phyloP scores from a whole-genome alignment of 2,113 vertebrate species.

The Blennius ocellaris region DNA sequence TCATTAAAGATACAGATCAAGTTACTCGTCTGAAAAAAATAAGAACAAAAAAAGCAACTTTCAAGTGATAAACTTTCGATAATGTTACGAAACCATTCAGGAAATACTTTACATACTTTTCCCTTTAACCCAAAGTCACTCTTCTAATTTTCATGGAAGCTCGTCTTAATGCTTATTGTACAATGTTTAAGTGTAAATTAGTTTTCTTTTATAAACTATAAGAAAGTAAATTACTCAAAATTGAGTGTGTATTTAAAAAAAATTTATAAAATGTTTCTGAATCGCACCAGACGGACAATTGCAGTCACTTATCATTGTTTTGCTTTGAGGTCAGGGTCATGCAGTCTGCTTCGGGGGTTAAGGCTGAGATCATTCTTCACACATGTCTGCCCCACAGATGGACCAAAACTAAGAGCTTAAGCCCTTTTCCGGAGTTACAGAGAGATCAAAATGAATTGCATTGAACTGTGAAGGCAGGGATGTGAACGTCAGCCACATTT shows the following conservation, averaged over 20 bases:
- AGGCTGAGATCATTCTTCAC: slow-evolving; percentile 25
- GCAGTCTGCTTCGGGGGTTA: slow-evolving; percentile 11
- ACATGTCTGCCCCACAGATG: slow-evolving; percentile 33
- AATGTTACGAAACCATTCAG: not conserved
- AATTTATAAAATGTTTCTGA: too few species aligned
- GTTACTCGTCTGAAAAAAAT: too few species aligned
- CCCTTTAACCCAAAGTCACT: not conserved
- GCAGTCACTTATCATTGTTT: slow-evolving; percentile 15
- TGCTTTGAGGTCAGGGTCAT: slow-evolving; percentile 35
- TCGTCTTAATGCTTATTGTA: not conserved
- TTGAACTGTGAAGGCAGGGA: not conserved
- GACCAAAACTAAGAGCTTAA: slow-evolving; percentile 18
- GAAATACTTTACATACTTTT: not conserved
- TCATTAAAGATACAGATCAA: too few species aligned
- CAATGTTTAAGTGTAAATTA: not conserved
- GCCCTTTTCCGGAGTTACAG: slow-evolving; percentile 9
- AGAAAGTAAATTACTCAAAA: too few species aligned
- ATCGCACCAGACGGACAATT: slow-evolving; percentile 10
- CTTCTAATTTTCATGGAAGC: not conserved
- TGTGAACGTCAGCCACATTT: slow-evolving; percentile 8
- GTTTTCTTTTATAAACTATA: too few species aligned
- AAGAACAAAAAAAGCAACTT: too few species aligned
- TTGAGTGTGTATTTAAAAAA: too few species aligned
- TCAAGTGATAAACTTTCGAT: not conserved
- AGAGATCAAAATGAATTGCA: slow-evolving; percentile 16